phyloP scores from a whole-genome alignment of 2,113 vertebrate genomes.

The Coregonus clupeaformis region DNA sequence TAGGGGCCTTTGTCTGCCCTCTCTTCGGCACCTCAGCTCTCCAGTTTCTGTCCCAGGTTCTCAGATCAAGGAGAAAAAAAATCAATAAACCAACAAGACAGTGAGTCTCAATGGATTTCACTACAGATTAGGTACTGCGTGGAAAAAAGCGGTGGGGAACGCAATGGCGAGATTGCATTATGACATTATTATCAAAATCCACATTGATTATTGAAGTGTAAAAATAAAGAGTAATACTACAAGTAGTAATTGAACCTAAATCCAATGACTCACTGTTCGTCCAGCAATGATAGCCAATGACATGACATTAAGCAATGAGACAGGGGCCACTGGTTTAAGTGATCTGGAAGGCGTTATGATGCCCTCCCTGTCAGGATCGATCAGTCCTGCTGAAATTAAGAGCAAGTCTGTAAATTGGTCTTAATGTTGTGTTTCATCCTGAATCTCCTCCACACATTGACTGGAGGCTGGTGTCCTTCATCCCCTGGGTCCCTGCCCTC shows the following conservation, averaged over 20 bases:
- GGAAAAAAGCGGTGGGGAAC: conserved; percentile 39
- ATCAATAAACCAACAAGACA: conserved; percentile 77
- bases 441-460: conserved; percentile 65
- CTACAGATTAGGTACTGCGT: conserved; percentile 67
- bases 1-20: conserved; percentile 29
- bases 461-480: conserved; percentile 69
- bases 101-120: conserved; percentile 70
- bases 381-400: conserved; percentile 79
- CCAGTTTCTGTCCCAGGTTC: conserved; percentile 64
- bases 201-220: conserved; percentile 72
- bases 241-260: conserved; percentile 70
- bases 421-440: conserved; percentile 79
- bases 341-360: conserved; percentile 73
- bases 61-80: conserved; percentile 59
- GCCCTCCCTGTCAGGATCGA: conserved; percentile 79
- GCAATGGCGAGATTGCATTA: conserved; percentile 64
- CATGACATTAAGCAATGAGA: conserved; percentile 73
- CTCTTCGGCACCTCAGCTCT: conserved; percentile 57
- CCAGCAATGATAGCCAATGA: conserved; percentile 69
- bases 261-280: conserved; percentile 54
- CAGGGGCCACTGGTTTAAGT: conserved; percentile 74
- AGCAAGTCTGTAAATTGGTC: conserved; percentile 76
- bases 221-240: conserved; percentile 69
- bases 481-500: conserved; percentile 67
- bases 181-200: conserved; percentile 74